Evolutionary conservation across 1,140 invertebrate genomes (phyloP).

Genomic region (Aphelinus atriplicis): DNA sequence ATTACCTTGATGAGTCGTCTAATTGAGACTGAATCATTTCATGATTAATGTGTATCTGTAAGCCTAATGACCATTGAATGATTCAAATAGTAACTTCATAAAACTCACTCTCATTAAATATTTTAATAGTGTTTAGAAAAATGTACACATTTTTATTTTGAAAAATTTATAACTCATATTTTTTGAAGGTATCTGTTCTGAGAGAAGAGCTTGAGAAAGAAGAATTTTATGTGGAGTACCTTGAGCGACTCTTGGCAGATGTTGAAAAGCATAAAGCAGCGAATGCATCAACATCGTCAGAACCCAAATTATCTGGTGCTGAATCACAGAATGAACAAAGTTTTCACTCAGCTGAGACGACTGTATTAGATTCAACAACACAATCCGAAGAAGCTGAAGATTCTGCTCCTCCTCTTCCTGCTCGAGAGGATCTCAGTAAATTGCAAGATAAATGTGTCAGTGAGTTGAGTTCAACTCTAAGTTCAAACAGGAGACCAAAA

Average conservation of each 20-base stretch:
- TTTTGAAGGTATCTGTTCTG: conserved; percentile 57
- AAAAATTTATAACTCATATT: background rate
- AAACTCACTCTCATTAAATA: no score
- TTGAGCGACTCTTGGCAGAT: conserved; percentile 83
- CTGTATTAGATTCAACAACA: conserved; percentile 39
- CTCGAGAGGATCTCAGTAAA: conserved; percentile 60
- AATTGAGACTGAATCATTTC: no score
- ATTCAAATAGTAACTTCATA: no score
- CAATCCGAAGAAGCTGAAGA: conserved; percentile 46
- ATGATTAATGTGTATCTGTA: no score
- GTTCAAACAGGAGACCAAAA: conserved; percentile 58
- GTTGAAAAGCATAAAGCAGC: conserved; percentile 75
- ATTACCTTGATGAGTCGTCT: no score
- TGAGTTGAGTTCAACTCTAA: conserved; percentile 61
- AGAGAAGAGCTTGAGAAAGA: conserved; percentile 88
- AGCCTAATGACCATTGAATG: no score
- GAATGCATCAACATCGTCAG: conserved; percentile 47
- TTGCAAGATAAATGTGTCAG: conserved; percentile 64
- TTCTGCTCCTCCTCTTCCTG: conserved; percentile 50
- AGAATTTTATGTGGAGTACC: conserved; percentile 89
- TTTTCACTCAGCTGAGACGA: conserved; percentile 50
- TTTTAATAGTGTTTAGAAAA: no score
- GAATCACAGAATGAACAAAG: conserved; percentile 49
- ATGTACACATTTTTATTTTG: no score
- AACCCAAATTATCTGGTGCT: conserved; percentile 43